These are phyloP conservation scores for Emmelina monodactyla DNA, from an alignment of 2,888 invertebrate species.

Conservation along the genomic window DNA sequence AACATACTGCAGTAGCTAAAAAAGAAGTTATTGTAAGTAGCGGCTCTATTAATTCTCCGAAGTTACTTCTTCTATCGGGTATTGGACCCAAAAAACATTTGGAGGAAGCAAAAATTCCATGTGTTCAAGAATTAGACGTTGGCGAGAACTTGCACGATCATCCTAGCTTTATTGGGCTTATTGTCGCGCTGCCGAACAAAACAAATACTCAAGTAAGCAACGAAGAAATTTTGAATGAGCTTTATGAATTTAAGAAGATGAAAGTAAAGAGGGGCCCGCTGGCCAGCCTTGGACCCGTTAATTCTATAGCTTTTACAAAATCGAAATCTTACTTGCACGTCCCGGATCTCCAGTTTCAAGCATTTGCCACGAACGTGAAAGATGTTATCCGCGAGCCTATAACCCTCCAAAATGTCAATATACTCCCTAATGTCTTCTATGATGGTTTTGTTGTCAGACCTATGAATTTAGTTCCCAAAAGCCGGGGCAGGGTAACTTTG, in stretches of 20 bases:
- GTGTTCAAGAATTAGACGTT: slow-evolving; percentile 34
- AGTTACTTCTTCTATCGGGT: slow-evolving; percentile 42
- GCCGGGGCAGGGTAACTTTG: slow-evolving; percentile 67
- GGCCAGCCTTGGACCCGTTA: slow-evolving; percentile 59
- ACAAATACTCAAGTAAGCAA: slow-evolving; percentile 46
- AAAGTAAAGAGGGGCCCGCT: slow-evolving; percentile 50
- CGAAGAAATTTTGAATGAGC: slow-evolving; percentile 36
- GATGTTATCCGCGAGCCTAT: slow-evolving; percentile 59
- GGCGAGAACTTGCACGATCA: slow-evolving; percentile 49
- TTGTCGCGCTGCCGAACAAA: slow-evolving; percentile 57
- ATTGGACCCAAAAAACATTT: slow-evolving; percentile 37
- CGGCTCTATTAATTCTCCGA: slow-evolving; percentile 37
- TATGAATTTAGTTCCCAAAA: slow-evolving; percentile 66
- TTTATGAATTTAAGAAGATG: slow-evolving; percentile 35
- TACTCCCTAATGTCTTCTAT: slow-evolving; percentile 66
- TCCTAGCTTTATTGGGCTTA: slow-evolving; percentile 44
- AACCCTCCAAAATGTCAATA: slow-evolving; percentile 30
- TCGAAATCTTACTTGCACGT: slow-evolving; percentile 45
- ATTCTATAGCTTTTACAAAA: slow-evolving; percentile 64
- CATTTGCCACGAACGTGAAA: slow-evolving; percentile 27
- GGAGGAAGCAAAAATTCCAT: slow-evolving; percentile 24
- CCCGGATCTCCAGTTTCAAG: slow-evolving; percentile 66
- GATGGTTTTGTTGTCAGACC: slow-evolving; percentile 64
- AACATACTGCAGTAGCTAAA: slow-evolving; percentile 27
- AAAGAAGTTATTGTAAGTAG: slow-evolving; percentile 41